Base-by-base conservation (phyloP, 2,888 invertebrate species). In the Cancer borealis region DNA sequence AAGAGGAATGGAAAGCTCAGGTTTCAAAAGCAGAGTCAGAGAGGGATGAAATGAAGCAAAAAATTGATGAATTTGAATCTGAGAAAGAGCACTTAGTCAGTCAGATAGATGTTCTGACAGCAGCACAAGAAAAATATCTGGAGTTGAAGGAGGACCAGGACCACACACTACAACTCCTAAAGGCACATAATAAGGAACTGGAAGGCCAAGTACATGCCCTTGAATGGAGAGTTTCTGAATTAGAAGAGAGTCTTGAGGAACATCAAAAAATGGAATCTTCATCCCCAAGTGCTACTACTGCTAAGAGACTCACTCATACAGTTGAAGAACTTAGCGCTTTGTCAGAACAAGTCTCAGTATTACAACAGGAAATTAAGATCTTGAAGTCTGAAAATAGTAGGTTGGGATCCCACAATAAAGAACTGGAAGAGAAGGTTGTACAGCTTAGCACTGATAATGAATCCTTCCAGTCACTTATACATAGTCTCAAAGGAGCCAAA, bases 71-170 rank as follows among this genome's bases (percentile, higher is more conserved):
- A 96, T 97, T 97, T 95, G 97, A 97, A 93, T 96, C 96, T 0
- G 98, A 98, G 96, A 98, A 98, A 96, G 97, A 98, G 92, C 97
- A 97, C 90, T 96, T 98, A 3, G 96, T 97, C 66, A 98, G 98
- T 96, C 97, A 98, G 96, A 97, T 98, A 92, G 98, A 98, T 96
- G 97, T 98, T 5, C 97, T 98, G 91, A 97, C 97, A 30, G 97
- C 97, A 54, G 98, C 98, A 0, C 98, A 98, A 96, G 98, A 98
- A 92, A 97, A 98, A 95, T 97, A 98, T 96, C 97, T 97, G 1
- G 98, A 98, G 96, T 97, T 98, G 96, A 98, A 98, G 96, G 98
- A 98, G 96, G 97, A 98, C 95, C 97, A 98, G 96, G 98, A 98
- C 96, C 97, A 97, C 96, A 98, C 98, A 96, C 97, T 98, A 39